Evolutionary conservation across 2,888 invertebrate species (phyloP).

Genomic region (Callyntrura guangdongensis): DNA sequence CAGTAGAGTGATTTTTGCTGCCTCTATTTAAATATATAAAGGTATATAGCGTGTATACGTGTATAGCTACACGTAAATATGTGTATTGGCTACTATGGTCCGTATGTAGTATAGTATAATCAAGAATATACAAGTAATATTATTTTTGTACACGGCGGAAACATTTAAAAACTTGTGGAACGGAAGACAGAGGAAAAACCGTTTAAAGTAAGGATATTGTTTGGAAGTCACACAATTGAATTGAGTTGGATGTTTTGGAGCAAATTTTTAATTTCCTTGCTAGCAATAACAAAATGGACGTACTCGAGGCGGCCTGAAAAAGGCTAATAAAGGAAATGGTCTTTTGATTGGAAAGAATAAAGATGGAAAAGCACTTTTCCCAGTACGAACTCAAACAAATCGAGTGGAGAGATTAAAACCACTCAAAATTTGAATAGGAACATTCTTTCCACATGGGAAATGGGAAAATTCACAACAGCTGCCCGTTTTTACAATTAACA

Average conservation of each 20-base stretch:
- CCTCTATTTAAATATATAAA: slow-evolving; percentile 46
- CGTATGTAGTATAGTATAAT: too few relatives aligned
- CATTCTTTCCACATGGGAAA: not conserved
- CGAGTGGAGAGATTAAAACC: slow-evolving; percentile 46
- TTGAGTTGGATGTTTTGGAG: too few relatives aligned
- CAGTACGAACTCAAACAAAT: slow-evolving; percentile 33
- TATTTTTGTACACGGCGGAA: too few relatives aligned
- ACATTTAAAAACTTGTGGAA: too few relatives aligned
- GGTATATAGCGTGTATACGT: not conserved
- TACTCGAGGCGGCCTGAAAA: not conserved
- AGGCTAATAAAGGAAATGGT: not conserved
- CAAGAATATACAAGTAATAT: too few relatives aligned
- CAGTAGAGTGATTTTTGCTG: slow-evolving; percentile 58
- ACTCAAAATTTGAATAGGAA: slow-evolving; percentile 47
- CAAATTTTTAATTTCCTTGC: not conserved
- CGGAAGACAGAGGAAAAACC: too few relatives aligned
- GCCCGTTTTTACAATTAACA: slow-evolving; percentile 47
- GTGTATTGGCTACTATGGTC: too few relatives aligned
- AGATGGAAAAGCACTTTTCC: not conserved
- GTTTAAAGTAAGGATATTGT: too few relatives aligned
- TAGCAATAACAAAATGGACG: not conserved
- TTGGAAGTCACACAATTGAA: too few relatives aligned
- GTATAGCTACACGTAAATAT: not conserved
- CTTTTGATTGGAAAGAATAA: not conserved
- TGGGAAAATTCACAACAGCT: slow-evolving; percentile 35